Conservation (phyloP, 2,113 vertebrate species). For the Zosterops hypoxanthus region DNA sequence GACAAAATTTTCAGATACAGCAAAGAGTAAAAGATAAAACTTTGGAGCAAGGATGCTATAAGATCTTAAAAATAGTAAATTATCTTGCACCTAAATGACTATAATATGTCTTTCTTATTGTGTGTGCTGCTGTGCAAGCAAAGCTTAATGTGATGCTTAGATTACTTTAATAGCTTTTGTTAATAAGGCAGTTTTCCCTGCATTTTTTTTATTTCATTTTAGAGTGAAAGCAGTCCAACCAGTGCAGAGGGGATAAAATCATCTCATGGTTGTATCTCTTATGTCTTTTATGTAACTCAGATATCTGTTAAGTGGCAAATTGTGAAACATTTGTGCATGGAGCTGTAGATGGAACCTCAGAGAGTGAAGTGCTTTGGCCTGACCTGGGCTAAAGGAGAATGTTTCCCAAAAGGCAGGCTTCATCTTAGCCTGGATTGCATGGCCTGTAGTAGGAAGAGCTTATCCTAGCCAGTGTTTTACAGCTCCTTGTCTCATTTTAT, state of each 20-base stretch:
- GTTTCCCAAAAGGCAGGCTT: background rate
- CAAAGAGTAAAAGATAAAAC: background rate
- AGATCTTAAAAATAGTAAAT: constrained; percentile 73
- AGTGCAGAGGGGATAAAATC: constrained; percentile 18
- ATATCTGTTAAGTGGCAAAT: background rate
- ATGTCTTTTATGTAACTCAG: background rate
- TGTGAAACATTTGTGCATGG: background rate
- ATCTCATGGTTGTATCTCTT: background rate
- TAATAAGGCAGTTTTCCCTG: constrained; percentile 69
- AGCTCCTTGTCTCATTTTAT: background rate
- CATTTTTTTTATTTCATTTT: constrained; percentile 65
- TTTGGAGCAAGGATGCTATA: constrained; percentile 7
- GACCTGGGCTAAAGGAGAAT: background rate
- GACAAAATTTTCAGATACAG: background rate
- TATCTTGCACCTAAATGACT: constrained; percentile 71
- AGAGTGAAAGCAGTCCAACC: constrained; percentile 47
- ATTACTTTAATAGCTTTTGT: constrained; percentile 75
- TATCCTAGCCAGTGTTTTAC: background rate
- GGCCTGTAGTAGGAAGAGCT: background rate
- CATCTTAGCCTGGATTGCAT: background rate
- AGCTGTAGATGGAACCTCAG: background rate
- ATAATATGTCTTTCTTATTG: constrained; percentile 70
- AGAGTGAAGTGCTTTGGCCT: background rate
- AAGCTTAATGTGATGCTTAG: constrained; percentile 74
- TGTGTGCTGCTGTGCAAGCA: constrained; percentile 72